Percentiles rank a stretch among this genome's conserved stretches.
Evolutionary conservation across 2,113 vertebrate genomes (phyloP).

Genomic region (Butastur rufipennis): DNA sequence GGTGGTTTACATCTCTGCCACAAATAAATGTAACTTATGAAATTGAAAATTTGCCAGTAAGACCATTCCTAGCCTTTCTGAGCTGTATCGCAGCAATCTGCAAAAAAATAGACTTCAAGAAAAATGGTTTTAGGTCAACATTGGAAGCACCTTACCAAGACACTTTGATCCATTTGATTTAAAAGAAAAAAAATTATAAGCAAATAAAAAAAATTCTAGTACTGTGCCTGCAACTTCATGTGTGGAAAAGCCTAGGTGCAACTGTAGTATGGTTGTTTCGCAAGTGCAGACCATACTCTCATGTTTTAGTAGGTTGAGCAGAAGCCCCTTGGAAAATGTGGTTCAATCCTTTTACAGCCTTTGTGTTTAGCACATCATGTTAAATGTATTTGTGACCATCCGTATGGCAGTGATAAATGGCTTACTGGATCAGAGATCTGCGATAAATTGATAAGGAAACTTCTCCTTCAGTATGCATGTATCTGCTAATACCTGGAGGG

Average conservation of each 20-base stretch:
- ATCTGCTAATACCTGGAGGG: neutral
- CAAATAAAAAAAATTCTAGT: neutral
- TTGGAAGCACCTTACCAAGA: neutral
- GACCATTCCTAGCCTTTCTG: neutral
- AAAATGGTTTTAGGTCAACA: neutral
- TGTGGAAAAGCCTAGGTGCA: neutral
- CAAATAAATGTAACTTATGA: neutral
- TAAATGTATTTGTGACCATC: neutral
- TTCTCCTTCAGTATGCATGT: neutral
- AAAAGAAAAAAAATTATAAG: neutral
- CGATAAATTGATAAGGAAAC: neutral
- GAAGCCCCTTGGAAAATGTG: neutral
- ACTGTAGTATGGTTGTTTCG: neutral
- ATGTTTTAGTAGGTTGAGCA: neutral
- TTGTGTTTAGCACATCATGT: neutral
- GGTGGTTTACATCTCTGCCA: neutral
- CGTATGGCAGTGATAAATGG: neutral
- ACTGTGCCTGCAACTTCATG: neutral
- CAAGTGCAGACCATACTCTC: neutral
- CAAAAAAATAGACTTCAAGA: neutral
- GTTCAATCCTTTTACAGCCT: neutral
- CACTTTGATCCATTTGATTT: neutral
- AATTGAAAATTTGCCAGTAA: neutral
- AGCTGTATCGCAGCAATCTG: neutral
- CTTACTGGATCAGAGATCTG: neutral